Evolutionary conservation across 2,888 invertebrate species (phyloP).

Genomic region (Apodemia hepburni): DNA sequence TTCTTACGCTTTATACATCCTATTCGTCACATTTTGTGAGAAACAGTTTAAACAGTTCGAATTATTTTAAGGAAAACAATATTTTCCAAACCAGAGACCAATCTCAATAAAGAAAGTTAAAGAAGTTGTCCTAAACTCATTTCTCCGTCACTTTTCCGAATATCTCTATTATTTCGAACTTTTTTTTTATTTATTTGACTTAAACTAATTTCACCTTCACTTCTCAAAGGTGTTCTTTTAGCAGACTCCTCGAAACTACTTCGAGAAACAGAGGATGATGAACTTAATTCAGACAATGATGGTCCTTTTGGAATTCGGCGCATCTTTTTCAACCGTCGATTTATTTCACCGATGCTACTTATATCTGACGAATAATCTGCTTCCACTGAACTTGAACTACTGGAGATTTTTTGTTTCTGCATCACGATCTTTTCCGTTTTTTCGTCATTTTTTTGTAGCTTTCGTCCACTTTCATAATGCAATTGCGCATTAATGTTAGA

Average conservation of each 20-base stretch:
- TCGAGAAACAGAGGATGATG: conserved; percentile 45
- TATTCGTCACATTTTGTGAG: too few species aligned
- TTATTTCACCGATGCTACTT: conserved; percentile 69
- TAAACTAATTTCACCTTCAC: conserved; percentile 62
- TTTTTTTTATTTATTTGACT: conserved; percentile 38
- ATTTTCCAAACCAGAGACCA: too few species aligned
- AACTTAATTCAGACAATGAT: conserved; percentile 53
- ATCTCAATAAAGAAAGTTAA: neutral
- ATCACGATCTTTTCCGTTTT: conserved; percentile 30
- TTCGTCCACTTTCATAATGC: conserved; percentile 5
- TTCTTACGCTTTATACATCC: too few species aligned
- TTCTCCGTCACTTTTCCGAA: conserved; percentile 51
- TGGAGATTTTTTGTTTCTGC: conserved; percentile 36
- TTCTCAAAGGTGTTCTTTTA: conserved; percentile 53
- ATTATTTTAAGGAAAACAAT: too few species aligned
- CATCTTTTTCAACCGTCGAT: conserved; percentile 44
- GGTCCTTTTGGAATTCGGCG: conserved; percentile 40
- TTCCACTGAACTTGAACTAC: conserved; percentile 62
- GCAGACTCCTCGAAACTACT: conserved; percentile 48
- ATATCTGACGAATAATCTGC: conserved; percentile 63
- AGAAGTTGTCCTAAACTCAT: conserved; percentile 40
- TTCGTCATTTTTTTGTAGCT: conserved; percentile 21
- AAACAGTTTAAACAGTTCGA: too few species aligned
- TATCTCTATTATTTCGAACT: conserved; percentile 35
- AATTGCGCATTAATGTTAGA: conserved; percentile 45